Percentiles rank a stretch among this genome's conserved stretches.
Conservation (phyloP, 2,797 vertebrate species). For the Rhinogobio ventralis region DNA sequence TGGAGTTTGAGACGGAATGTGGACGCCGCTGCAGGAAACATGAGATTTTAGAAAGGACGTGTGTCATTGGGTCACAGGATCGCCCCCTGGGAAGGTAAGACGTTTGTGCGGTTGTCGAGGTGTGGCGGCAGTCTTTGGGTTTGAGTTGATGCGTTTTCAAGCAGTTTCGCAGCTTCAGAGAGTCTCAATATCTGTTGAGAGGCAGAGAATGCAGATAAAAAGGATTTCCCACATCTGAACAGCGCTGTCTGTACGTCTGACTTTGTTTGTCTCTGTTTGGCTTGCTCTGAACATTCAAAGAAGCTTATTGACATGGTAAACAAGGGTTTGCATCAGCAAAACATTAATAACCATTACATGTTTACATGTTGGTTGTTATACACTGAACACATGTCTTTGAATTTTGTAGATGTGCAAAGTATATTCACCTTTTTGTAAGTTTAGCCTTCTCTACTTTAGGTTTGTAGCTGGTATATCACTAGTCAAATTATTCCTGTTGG, state of each 20-base stretch:
- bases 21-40: constrained; percentile 15
- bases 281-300: constrained; percentile 10
- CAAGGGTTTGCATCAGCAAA: neutral
- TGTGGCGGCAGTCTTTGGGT: constrained; percentile 14
- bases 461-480: neutral
- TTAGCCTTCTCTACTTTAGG: neutral
- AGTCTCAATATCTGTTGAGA: neutral
- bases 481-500: neutral
- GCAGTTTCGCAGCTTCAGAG: constrained; percentile 8
- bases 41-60: constrained; percentile 24
- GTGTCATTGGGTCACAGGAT: constrained; percentile 15
- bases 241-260: neutral
- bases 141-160: constrained; percentile 11
- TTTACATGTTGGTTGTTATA: neutral
- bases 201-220: constrained; percentile 20
- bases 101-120: neutral
- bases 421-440: neutral
- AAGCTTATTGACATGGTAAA: constrained; percentile 23
- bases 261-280: constrained; percentile 14
- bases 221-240: constrained; percentile 35
- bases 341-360: constrained; percentile 13
- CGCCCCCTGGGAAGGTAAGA: constrained; percentile 41
- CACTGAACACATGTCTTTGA: neutral
- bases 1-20: constrained; percentile 62
- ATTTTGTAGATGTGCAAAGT: neutral